These are phyloP conservation scores for Drosophila gunungcola DNA, from an alignment of 1,140 invertebrate species.

Conservation along the genomic window DNA sequence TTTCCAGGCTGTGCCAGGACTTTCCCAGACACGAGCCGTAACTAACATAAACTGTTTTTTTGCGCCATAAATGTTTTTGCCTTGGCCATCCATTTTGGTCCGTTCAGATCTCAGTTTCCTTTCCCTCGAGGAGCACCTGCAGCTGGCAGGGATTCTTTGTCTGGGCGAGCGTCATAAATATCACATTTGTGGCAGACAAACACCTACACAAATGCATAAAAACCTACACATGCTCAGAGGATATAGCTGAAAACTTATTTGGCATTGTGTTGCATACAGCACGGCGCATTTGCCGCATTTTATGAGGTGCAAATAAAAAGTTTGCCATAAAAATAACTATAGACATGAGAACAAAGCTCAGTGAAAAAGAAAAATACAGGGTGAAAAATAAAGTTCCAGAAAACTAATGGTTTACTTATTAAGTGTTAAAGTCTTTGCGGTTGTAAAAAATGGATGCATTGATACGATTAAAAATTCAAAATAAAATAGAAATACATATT, in stretches of 20 bases:
- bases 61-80: constrained; percentile 26
- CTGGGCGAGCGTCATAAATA: constrained; percentile 73
- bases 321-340: constrained; percentile 78
- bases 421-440: too few relatives aligned
- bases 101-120: constrained; percentile 15
- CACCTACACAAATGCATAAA: constrained; percentile 8
- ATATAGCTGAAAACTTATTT: constrained; percentile 52
- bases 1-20: constrained; percentile 23
- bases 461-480: too few relatives aligned
- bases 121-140: constrained; percentile 39
- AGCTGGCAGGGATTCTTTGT: constrained; percentile 51
- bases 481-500: too few relatives aligned
- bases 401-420: too few relatives aligned
- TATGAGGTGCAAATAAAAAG: constrained; percentile 84
- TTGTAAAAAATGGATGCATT: too few relatives aligned
- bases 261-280: constrained; percentile 75
- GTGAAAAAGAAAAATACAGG: constrained; percentile 4
- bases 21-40: constrained; percentile 31
- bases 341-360: constrained; percentile 62
- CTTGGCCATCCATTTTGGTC: constrained; percentile 20
- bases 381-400: not conserved
- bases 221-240: constrained; percentile 9
- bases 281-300: constrained; percentile 74
- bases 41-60: constrained; percentile 45
- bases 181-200: constrained; percentile 81